Evolutionary conservation across 2,113 vertebrate species (phyloP).

Genomic region (Condylura cristata): DNA sequence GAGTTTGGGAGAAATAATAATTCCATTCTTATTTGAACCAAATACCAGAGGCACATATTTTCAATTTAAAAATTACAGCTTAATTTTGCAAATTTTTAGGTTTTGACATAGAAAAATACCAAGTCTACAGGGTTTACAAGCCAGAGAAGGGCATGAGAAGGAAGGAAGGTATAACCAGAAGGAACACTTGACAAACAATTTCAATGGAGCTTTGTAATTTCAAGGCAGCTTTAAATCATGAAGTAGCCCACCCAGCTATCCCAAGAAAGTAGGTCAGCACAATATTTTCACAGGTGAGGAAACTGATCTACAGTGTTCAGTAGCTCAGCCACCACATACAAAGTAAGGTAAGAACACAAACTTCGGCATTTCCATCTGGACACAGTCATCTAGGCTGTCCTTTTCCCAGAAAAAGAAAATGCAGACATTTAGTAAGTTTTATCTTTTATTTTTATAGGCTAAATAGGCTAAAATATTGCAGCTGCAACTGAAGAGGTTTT

Average conservation of each 20-base stretch:
- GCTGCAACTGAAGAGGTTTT: neutral
- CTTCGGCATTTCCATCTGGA: constrained; percentile 7
- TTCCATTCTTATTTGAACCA: constrained; percentile 15
- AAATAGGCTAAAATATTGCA: neutral
- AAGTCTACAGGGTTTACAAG: neutral
- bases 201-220: constrained; percentile 68
- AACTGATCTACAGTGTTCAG: constrained; percentile 57
- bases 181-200: constrained; percentile 44
- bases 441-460: constrained; percentile 56
- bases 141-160: constrained; percentile 8
- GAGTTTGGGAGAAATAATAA: constrained; percentile 20
- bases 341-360: neutral
- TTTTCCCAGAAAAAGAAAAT: constrained; percentile 54
- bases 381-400: neutral
- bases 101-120: constrained; percentile 40
- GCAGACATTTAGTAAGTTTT: constrained; percentile 13
- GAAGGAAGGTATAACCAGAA: constrained; percentile 23
- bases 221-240: constrained; percentile 64
- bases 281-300: constrained; percentile 77
- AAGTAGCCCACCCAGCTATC: constrained; percentile 60
- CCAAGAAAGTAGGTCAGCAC: constrained; percentile 67
- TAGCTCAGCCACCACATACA: neutral
- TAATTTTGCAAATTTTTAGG: constrained; percentile 39
- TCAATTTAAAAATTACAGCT: constrained; percentile 1
- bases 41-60: neutral